Evolutionary conservation across 2,888 invertebrate genomes (phyloP), one percentile per base, ranked within the genome.

Genomic region (Nemurella pictetii): DNA sequence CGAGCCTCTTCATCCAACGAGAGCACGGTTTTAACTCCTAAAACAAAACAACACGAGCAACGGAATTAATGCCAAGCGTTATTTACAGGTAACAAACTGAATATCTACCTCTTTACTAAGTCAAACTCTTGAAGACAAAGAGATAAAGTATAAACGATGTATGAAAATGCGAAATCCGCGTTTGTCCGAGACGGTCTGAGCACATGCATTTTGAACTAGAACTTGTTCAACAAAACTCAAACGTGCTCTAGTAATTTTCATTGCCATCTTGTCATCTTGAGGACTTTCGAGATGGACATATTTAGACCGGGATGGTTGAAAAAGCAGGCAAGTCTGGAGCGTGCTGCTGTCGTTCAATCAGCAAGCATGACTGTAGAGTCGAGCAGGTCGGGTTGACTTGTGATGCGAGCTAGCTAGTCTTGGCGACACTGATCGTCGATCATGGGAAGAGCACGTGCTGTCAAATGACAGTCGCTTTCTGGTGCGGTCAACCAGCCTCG

Each of bases 1-100:
- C 96, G 92, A 0, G 97, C 95, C 88, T 96, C 96, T 87, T 97
- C 96, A 88, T 98, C 97, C 87, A 98, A 91, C 80, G 96, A 95
- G 86, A 98, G 91, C 82, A 96, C 94, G 0, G 97, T 97, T 87
- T 95, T 92, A 12, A 97, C 94, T 0, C 96, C 96, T 88, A 86
- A 84, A 86, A 87, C 83, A 86, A 80, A 29, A 83, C 3, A n/a
- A n/a, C n/a, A n/a, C n/a, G n/a, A n/a, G n/a, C n/a, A n/a, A n/a
- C n/a, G n/a, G n/a, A n/a, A n/a, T n/a, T n/a, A n/a, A n/a, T n/a
- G n/a, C n/a, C n/a, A n/a, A n/a, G n/a, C n/a, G n/a, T n/a, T n/a
- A n/a, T n/a, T n/a, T n/a, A n/a, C n/a, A n/a, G n/a, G n/a, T n/a
- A n/a, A n/a, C n/a, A n/a, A n/a, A n/a, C n/a, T n/a, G n/a, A n/a